Percentiles rank a stretch among this genome's conserved stretches.
These are phyloP conservation scores for Rhopalosiphum maidis DNA, from an alignment of 1,140 invertebrate species.

Conservation along the genomic window DNA sequence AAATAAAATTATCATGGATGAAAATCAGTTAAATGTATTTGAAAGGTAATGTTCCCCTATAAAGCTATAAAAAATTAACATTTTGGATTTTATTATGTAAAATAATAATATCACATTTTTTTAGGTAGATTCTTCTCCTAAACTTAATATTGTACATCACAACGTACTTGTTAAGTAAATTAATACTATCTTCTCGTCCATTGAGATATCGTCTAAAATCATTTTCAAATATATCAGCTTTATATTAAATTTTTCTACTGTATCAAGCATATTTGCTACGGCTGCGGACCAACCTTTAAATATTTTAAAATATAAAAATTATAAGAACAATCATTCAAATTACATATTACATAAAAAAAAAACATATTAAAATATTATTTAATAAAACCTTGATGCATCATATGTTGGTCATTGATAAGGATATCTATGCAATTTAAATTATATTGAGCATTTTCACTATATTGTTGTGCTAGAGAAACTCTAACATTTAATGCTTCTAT, in stretches of 20 bases:
- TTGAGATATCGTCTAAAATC: constrained; percentile 77
- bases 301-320: constrained; percentile 39
- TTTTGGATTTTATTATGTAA: background rate
- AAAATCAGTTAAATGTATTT: background rate
- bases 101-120: background rate
- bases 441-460: constrained; percentile 78
- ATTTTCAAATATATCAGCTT: constrained; percentile 75
- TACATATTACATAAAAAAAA: background rate
- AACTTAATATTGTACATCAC: background rate
- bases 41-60: background rate
- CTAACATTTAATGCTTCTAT: constrained; percentile 83
- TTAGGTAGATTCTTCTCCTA: background rate
- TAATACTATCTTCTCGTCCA: constrained; percentile 72
- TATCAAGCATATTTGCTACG: constrained; percentile 92
- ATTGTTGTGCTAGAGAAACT: constrained; percentile 82
- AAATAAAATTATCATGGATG: background rate
- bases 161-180: constrained; percentile 71
- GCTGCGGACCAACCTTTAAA: constrained; percentile 84
- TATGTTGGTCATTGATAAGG: constrained; percentile 91
- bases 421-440: constrained; percentile 79
- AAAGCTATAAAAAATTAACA: background rate
- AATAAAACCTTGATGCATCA: constrained; percentile 81
- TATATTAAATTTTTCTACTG: constrained; percentile 76
- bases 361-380: background rate
- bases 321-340: background rate